A percentile compares a stretch with the other conserved stretches of the same genome.
Evolutionary conservation across 2,113 vertebrate genomes (phyloP).

Genomic region (Chaetops frenatus): DNA sequence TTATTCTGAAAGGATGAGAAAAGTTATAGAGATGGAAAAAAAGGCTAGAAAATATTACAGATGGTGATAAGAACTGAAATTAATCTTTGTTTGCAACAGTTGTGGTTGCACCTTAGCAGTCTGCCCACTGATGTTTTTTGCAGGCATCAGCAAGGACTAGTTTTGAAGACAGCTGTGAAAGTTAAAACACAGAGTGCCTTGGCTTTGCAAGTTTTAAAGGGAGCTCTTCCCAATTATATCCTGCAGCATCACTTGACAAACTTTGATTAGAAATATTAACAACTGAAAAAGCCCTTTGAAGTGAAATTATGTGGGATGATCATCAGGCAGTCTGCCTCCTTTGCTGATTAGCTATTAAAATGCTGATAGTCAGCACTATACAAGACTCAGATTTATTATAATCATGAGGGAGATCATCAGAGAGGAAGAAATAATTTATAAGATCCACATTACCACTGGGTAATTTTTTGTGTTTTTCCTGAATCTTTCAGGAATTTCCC

Average conservation of each 20-base stretch:
- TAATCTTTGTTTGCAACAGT: not conserved
- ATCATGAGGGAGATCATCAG: not conserved
- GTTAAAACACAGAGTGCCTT: not conserved
- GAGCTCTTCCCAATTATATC: not conserved
- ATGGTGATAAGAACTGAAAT: not conserved
- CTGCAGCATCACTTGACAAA: not conserved
- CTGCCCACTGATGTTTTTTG: not conserved
- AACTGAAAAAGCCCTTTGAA: not conserved
- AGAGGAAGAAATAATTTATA: not conserved
- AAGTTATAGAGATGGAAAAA: not conserved
- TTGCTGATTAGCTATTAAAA: not conserved
- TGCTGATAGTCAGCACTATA: not conserved
- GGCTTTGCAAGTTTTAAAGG: not conserved
- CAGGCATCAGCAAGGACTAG: not conserved
- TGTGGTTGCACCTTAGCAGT: not conserved
- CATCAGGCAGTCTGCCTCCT: not conserved
- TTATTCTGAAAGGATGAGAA: not conserved
- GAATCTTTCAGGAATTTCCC: not conserved
- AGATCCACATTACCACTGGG: not conserved
- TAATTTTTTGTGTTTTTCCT: not conserved
- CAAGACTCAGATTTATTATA: not conserved
- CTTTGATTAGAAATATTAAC: not conserved
- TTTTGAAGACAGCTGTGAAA: not conserved
- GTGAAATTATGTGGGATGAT: not conserved
- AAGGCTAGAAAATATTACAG: not conserved